phyloP scores from a whole-genome alignment of 2,113 vertebrate species.

The Lasiurus borealis region DNA sequence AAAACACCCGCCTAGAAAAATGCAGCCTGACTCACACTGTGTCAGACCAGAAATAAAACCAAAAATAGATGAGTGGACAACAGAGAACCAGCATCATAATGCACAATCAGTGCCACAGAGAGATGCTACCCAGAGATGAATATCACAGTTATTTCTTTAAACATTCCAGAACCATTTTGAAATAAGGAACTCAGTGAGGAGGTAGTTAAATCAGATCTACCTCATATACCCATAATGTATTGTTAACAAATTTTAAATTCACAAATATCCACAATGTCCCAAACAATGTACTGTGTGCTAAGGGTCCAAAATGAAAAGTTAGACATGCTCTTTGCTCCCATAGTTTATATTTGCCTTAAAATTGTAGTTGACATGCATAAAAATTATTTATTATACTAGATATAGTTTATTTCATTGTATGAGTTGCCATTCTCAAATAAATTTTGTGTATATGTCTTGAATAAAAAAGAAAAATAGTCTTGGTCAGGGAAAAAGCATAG shows the following conservation, averaged over 20 bases:
- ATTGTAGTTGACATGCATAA: background rate
- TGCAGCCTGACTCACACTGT: background rate
- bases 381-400: background rate
- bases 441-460: background rate
- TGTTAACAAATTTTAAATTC: background rate
- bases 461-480: background rate
- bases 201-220: background rate
- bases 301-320: background rate
- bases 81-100: background rate
- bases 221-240: background rate
- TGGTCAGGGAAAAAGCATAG: background rate
- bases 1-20: background rate
- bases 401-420: background rate
- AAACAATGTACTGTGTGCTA: background rate
- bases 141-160: background rate
- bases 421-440: conserved; percentile 2
- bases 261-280: background rate
- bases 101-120: background rate
- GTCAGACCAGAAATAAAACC: background rate
- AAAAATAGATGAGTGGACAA: background rate
- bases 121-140: background rate
- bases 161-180: background rate
- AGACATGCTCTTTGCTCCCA: background rate
- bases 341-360: background rate
- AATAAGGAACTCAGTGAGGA: background rate